Evolutionary conservation across 1,140 invertebrate species (phyloP).

Genomic region (Neelides sp.): DNA sequence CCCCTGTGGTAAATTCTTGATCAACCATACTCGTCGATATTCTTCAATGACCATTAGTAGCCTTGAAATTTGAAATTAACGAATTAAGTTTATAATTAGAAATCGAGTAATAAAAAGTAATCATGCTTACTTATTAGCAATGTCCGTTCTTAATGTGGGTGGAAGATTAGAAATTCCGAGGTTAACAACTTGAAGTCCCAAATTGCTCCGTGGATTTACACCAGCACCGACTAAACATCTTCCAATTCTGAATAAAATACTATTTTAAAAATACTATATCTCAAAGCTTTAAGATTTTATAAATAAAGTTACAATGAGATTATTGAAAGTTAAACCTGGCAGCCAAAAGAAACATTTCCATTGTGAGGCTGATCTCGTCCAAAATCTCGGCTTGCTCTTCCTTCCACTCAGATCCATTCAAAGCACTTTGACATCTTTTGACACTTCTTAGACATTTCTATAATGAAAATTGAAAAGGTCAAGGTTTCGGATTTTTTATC

Average conservation of each 20-base stretch:
- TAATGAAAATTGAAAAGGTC: constrained; percentile 28
- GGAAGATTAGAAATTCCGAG: constrained; percentile 48
- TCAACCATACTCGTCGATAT: constrained; percentile 45
- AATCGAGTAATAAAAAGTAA: not conserved
- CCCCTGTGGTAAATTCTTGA: constrained; percentile 43
- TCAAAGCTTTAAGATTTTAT: not conserved
- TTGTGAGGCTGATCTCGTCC: constrained; percentile 46
- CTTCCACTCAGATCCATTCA: constrained; percentile 38
- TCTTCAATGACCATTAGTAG: constrained; percentile 46
- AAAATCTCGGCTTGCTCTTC: constrained; percentile 35
- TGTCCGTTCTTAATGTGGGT: constrained; percentile 48
- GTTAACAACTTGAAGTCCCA: constrained; percentile 50
- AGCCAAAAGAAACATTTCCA: constrained; percentile 49
- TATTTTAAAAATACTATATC: not conserved
- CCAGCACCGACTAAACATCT: constrained; percentile 45
- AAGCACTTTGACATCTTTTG: constrained; percentile 41
- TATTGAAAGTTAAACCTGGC: constrained; percentile 36
- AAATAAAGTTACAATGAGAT: not conserved
- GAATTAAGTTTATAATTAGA: constrained; percentile 4
- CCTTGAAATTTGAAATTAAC: constrained; percentile 29
- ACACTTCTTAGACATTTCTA: constrained; percentile 49
- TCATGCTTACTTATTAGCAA: constrained; percentile 48
- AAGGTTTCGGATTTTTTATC: constrained; percentile 14
- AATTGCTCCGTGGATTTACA: constrained; percentile 48
- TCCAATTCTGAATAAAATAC: constrained; percentile 41